Evolutionary conservation across 2,113 vertebrate genomes (phyloP).

Genomic region (Scopus umbretta): DNA sequence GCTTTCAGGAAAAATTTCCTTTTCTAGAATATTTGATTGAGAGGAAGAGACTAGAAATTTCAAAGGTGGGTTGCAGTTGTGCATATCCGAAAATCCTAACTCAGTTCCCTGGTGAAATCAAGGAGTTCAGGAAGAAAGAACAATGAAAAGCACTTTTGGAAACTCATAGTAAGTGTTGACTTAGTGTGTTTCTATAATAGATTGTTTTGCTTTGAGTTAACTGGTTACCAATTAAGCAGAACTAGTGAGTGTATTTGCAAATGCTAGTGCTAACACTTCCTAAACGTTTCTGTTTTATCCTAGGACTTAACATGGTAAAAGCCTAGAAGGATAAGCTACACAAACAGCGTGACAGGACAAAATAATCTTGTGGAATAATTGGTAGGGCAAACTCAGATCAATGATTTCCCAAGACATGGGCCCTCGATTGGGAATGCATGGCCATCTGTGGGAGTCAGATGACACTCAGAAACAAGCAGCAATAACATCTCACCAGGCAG

Average conservation of each 20-base stretch:
- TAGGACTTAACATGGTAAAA: not conserved
- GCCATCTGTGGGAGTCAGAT: not conserved
- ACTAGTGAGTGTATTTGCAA: not conserved
- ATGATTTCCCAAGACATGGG: not conserved
- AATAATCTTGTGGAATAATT: not conserved
- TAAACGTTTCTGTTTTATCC: not conserved
- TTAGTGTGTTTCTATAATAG: not conserved
- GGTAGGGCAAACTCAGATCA: not conserved
- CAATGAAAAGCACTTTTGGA: not conserved
- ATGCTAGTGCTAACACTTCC: not conserved
- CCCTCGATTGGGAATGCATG: not conserved
- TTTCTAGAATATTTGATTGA: not conserved
- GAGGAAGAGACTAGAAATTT: not conserved
- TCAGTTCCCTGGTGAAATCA: not conserved
- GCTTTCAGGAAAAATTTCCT: not conserved
- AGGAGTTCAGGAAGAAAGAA: not conserved
- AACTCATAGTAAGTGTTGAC: not conserved
- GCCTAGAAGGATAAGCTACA: not conserved
- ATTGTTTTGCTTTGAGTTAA: not conserved
- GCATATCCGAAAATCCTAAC: not conserved
- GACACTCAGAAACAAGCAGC: not conserved
- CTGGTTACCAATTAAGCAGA: slow-evolving; percentile 5
- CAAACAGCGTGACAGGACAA: not conserved
- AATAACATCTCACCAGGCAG: not conserved
- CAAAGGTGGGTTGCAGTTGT: not conserved